A percentile compares a stretch with the other conserved stretches of the same genome.
These are phyloP conservation scores for Pangasianodon gigas DNA, from an alignment of 2,113 vertebrate genomes.

Conservation along the genomic window DNA sequence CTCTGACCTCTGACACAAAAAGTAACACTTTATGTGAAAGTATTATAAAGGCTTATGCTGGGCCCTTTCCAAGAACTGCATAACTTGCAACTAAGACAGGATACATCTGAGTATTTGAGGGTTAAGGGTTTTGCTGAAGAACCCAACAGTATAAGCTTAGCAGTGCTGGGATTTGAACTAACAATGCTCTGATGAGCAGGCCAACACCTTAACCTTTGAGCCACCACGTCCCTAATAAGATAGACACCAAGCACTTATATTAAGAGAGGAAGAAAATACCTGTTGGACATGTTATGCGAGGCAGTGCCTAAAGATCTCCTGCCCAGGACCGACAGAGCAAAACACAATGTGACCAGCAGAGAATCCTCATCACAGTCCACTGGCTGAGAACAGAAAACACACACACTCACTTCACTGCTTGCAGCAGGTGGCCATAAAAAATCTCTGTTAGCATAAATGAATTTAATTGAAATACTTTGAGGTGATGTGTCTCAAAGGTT, in stretches of 20 bases:
- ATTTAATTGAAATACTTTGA: not conserved
- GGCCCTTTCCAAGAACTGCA: not conserved
- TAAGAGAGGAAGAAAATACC: slow-evolving; percentile 68
- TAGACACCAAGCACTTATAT: not conserved
- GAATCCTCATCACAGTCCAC: slow-evolving; percentile 93
- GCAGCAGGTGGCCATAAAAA: not conserved
- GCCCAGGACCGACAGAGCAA: slow-evolving; percentile 91
- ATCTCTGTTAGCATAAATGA: not conserved
- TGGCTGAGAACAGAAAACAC: slow-evolving; percentile 67
- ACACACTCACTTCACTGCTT: not conserved
- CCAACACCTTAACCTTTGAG: not conserved
- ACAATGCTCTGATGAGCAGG: not conserved
- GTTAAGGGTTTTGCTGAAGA: not conserved
- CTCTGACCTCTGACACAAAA: not conserved
- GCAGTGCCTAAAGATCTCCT: slow-evolving; percentile 90
- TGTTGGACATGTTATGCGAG: slow-evolving; percentile 94
- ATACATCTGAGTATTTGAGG: not conserved
- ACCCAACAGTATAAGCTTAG: not conserved
- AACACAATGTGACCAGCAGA: slow-evolving; percentile 88
- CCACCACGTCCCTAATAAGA: too few species aligned
- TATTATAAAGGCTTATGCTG: not conserved
- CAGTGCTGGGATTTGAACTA: not conserved
- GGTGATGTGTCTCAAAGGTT: not conserved
- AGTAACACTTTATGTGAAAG: not conserved
- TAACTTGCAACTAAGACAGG: not conserved